Evolutionary conservation across 2,113 vertebrate species (phyloP), one percentile per base, ranked within the genome.

Genomic region (Mohoua ochrocephala): DNA sequence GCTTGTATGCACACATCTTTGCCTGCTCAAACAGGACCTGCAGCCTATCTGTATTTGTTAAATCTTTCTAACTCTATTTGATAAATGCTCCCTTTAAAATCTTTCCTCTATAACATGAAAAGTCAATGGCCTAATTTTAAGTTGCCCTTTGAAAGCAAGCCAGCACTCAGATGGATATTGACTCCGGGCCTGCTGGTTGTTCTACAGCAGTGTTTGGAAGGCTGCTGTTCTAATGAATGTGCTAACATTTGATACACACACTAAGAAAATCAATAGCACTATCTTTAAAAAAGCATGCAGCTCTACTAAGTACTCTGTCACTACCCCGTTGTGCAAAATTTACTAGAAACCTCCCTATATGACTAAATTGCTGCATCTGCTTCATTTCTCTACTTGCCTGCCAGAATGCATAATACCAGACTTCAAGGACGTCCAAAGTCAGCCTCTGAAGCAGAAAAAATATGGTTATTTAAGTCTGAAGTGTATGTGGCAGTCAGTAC

Each of bases 101-200:
- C 88, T 92, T 97, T 94, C 73, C 80, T 84, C 90, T 78, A 20
- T 61, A 96, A 67, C 80, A 86, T 79, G 73, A 92, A 84, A 95
- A 96, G 92, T 94, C 96, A 93, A 92, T 96, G 91, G 57, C 88
- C 88, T 92, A 87, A 94, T 95, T 95, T 94, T 95, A 96, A 92
- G 81, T 75, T 23, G 23, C 80, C 93, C 93, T 97, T 95, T 96
- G 93, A 96, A 93, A 89, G 69, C 6, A 2, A 93, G 83, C 88
- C 91, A 93, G 81, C 65, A 81, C 93, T 97, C 86, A 87, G 69
- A 95, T 84, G 69, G 49, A 84, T 95, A 96, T 96, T 3, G 95
- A 96, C 93, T 92, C 76, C 0, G 0, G 84, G 83, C 91, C 91
- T 95, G 95, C 95, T 97, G 92, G 39, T 96, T 96, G 64, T 76